Evolutionary conservation across 2,113 vertebrate genomes (phyloP), one percentile per base, ranked within the genome.

Genomic region (Camelus bactrianus): DNA sequence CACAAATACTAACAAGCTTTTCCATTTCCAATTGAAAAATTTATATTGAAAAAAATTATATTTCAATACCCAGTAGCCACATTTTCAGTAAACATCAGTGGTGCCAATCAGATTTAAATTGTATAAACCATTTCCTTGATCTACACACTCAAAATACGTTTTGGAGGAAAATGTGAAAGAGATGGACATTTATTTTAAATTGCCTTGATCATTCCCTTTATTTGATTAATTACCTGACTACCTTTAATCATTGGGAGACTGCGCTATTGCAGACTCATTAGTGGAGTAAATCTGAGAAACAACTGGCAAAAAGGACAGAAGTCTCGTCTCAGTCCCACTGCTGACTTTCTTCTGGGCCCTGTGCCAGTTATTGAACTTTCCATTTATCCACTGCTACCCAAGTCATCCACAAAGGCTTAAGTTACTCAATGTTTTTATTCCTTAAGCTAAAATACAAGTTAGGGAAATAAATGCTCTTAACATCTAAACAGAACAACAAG

Each of bases 11-110:
- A 97, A 96, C 89, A 91, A 92, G 79, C 95, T 97, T 95, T 97
- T 96, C 98, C 81, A 97, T 97, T 98, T 96, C 85, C 93, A 97
- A 96, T 89, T 98, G 98, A 96, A 38, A 72, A 94, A 97, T 96
- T 95, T 95, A 69, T 94, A 96, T 89, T 98, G 98, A 96, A 97
- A 48, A 72, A 95, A 97, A 97, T 95, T 95, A 64, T 94, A 96
- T 93, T 98, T 98, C 96, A 97, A 93, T 96, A 95, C 42, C 38
- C 48, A 93, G 62, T 75, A 72, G 77, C 65, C 95, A 94, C 9
- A 96, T 90, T 96, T 94, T 92, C 58, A 98, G 95, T 93, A 95
- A 97, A 97, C 52, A 98, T 79, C 79, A 76, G 28, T 72, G 50
- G 38, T 77, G 42, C 8, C 42, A 76, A 86, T 93, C 60, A 54